Conservation (phyloP, 2,888 invertebrate species). For the Plagodis pulveraria region DNA sequence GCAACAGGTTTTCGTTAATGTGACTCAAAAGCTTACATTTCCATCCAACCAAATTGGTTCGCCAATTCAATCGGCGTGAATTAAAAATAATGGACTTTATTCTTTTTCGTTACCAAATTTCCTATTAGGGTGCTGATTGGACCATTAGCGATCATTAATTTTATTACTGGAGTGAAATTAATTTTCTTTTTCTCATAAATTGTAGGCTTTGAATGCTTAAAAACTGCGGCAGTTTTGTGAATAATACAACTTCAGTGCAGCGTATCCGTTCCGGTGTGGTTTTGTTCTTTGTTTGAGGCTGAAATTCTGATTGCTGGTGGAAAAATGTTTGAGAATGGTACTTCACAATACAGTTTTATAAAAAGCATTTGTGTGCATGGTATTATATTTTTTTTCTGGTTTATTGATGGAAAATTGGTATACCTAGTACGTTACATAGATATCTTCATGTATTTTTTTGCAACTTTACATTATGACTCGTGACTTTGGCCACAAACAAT, state of each 20-base stretch:
- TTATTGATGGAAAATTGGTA: too few species aligned
- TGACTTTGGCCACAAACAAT: too few species aligned
- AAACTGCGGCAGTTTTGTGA: slow-evolving; percentile 16
- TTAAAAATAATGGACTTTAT: slow-evolving; percentile 17
- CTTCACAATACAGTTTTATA: slow-evolving; percentile 6
- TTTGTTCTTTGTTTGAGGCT: not conserved
- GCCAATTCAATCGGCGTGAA: slow-evolving; percentile 20
- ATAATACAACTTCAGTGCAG: slow-evolving; percentile 24
- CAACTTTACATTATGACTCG: too few species aligned
- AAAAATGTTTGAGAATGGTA: slow-evolving; percentile 18
- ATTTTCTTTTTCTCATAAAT: slow-evolving; percentile 9
- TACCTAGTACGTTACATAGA: too few species aligned
- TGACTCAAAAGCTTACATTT: slow-evolving; percentile 12
- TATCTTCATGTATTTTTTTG: too few species aligned
- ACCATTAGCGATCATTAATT: slow-evolving; percentile 23
- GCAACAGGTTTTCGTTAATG: slow-evolving; percentile 10
- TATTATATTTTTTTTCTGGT: too few species aligned
- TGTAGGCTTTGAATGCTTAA: slow-evolving; percentile 9
- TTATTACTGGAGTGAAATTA: slow-evolving; percentile 4
- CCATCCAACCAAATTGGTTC: slow-evolving; percentile 13
- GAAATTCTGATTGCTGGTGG: slow-evolving; percentile 18
- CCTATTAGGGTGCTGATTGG: slow-evolving; percentile 6
- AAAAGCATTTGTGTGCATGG: not conserved
- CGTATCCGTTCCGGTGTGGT: not conserved
- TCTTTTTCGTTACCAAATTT: slow-evolving; percentile 2